Evolutionary conservation across 2,888 invertebrate genomes (phyloP), one percentile per base, ranked within the genome.

Genomic region (Myathropa florea): DNA sequence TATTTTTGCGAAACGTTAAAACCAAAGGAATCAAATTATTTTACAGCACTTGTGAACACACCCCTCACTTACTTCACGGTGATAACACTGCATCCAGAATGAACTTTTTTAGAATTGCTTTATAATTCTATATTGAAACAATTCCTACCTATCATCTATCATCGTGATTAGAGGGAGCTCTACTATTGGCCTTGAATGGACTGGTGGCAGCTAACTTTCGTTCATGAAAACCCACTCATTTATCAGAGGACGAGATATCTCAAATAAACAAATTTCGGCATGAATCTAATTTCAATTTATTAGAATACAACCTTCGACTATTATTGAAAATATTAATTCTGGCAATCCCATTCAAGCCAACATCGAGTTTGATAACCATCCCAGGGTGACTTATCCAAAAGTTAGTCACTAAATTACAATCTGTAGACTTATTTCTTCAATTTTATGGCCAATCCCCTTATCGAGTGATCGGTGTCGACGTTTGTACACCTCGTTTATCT

Each of bases 401-500:
- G 12, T 18, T 28, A 65, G 55, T 53, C 30, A 65, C 39, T 46
- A 39, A 2, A n/a, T 39, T 14, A 1, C 3, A 39, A 39, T 39
- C 36, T 39, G 14, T 3, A 9, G 2, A 4, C 14, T 39, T 39
- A 14, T n/a, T 39, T n/a, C n/a, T n/a, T n/a, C 4, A 65, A 67
- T 28, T 55, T 55, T 30, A 26, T 55, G 57, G 68, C 68, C 55
- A 67, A 67, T 53, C 67, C 67, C 67, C 30, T 30, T 53, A 30
- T 67, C 53, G n/a, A 6, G 55, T 3, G 21, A 12, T 55, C 28
- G 14, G 18, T 67, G 18, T 67, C 55, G 23, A 12, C 14, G 6
- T n/a, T 24, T 24, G 67, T 36, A 26, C 6, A 21, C 21, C 53
- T 53, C 21, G 18, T 4, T 9, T 2, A 18, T 4, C 53, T 12